Evolutionary conservation across 23 tunicate genomes (phyloP).

Genomic region (Aplidium turbinatum): DNA sequence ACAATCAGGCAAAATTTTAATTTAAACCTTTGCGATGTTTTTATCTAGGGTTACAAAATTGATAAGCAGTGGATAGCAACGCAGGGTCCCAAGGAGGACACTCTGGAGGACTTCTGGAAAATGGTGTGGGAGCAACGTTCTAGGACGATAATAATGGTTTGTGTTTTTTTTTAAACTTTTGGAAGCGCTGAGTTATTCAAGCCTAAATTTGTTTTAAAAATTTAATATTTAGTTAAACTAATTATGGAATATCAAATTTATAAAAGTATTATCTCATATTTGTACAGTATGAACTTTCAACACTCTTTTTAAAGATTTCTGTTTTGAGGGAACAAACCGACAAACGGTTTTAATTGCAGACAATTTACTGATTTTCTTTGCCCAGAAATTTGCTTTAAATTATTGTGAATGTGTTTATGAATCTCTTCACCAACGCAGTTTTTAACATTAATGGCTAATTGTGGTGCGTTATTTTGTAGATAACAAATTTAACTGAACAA

Average conservation of each 20-base stretch:
- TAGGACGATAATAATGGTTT: conserved; percentile 73
- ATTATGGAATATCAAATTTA: too few species aligned
- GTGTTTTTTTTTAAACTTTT: too few species aligned
- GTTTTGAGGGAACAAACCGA: background rate
- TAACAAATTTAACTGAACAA: conserved; percentile 65
- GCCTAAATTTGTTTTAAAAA: too few species aligned
- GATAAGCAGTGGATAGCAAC: conserved; percentile 81
- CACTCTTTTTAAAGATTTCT: too few species aligned
- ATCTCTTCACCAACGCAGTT: too few species aligned
- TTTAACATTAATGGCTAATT: too few species aligned
- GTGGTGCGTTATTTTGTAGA: conserved; percentile 9
- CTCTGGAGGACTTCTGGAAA: conserved; percentile 77
- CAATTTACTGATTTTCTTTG: background rate
- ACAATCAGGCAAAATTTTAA: too few species aligned
- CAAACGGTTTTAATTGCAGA: background rate
- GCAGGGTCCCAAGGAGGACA: conserved; percentile 86
- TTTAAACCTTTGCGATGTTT: background rate
- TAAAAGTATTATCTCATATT: too few species aligned
- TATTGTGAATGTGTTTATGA: background rate
- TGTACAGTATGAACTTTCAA: too few species aligned
- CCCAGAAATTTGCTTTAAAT: background rate
- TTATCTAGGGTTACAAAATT: conserved; percentile 52
- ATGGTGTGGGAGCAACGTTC: conserved; percentile 91
- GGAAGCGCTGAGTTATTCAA: too few species aligned
- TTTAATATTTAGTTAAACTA: too few species aligned